Percentiles rank a stretch among this genome's conserved stretches.
These are phyloP conservation scores for Drosophila ananassae DNA, from an alignment of 1,140 invertebrate genomes.

Conservation along the genomic window DNA sequence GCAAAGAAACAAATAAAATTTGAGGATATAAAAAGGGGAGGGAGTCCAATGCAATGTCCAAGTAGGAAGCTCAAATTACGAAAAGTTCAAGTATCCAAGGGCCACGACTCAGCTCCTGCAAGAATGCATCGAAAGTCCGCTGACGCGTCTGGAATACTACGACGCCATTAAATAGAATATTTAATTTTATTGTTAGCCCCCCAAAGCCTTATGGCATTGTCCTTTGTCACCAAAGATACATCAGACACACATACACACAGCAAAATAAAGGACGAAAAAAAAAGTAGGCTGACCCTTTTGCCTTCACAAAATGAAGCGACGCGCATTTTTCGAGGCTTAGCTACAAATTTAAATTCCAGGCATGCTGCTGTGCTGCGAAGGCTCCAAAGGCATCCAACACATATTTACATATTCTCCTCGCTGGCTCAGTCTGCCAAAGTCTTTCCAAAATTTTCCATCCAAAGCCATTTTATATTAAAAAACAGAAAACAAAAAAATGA, in stretches of 20 bases:
- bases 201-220: conserved; percentile 36
- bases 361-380: conserved; percentile 54
- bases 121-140: conserved; percentile 38
- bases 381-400: conserved; percentile 51
- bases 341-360: conserved; percentile 74
- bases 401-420: conserved; percentile 70
- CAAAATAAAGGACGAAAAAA: conserved; percentile 22
- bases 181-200: conserved; percentile 76
- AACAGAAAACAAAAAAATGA: conserved; percentile 9
- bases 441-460: conserved; percentile 35
- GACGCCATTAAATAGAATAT: conserved; percentile 79
- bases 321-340: conserved; percentile 63
- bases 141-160: conserved; percentile 66
- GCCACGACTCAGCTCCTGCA: background rate
- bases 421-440: background rate
- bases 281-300: conserved; percentile 43
- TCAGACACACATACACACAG: conserved; percentile 37
- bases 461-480: conserved; percentile 56
- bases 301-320: conserved; percentile 46
- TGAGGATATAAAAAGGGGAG: background rate
- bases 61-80: conserved; percentile 1
- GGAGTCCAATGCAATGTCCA: conserved; percentile 9
- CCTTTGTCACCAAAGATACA: conserved; percentile 62
- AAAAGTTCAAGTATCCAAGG: conserved; percentile 14
- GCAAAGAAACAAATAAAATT: conserved; percentile 35